A percentile compares a stretch with the other conserved stretches of the same genome.
Conservation (phyloP, 2,888 invertebrate species). For the Cyclophora punctaria region DNA sequence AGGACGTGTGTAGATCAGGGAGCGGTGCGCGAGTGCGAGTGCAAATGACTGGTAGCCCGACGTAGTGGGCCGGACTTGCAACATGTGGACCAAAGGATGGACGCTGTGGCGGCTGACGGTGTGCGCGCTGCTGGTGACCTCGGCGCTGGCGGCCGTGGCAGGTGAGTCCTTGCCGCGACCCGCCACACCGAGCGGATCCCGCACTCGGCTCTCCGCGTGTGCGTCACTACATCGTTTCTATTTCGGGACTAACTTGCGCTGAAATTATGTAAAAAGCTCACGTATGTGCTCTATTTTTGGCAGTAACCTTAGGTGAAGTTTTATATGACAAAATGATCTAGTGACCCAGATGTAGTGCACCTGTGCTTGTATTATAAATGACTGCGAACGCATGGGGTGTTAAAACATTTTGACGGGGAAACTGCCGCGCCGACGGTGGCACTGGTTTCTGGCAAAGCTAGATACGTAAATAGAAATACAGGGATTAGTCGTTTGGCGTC, state of each 20-base stretch:
- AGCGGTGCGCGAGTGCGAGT: constrained; percentile 72
- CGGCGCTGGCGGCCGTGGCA: constrained; percentile 60
- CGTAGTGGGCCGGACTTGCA: constrained; percentile 60
- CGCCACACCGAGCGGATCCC: constrained; percentile 30
- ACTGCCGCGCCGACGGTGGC: constrained; percentile 26
- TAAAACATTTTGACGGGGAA: constrained; percentile 9
- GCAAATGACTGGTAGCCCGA: constrained; percentile 71
- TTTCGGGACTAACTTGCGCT: constrained; percentile 73
- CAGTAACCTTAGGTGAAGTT: constrained; percentile 64
- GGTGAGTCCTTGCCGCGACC: constrained; percentile 52
- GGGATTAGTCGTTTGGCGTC: constrained; percentile 70
- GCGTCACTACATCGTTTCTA: constrained; percentile 65
- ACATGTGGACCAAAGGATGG: constrained; percentile 71
- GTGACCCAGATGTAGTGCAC: constrained; percentile 41
- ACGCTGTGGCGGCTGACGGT: constrained; percentile 70
- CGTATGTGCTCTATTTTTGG: constrained; percentile 70
- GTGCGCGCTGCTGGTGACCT: constrained; percentile 63
- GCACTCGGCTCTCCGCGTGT: constrained; percentile 42
- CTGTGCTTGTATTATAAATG: constrained; percentile 2
- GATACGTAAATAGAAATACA: constrained; percentile 73
- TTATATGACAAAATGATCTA: constrained; percentile 54
- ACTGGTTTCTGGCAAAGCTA: constrained; percentile 51
- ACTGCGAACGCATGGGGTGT: constrained; percentile 10
- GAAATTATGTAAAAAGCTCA: constrained; percentile 76
- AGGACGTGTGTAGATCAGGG: constrained; percentile 54